A percentile compares a stretch with the other conserved stretches of the same genome.
Evolutionary conservation across 2,797 vertebrate genomes (phyloP).

Genomic region (Taenioides sp.): DNA sequence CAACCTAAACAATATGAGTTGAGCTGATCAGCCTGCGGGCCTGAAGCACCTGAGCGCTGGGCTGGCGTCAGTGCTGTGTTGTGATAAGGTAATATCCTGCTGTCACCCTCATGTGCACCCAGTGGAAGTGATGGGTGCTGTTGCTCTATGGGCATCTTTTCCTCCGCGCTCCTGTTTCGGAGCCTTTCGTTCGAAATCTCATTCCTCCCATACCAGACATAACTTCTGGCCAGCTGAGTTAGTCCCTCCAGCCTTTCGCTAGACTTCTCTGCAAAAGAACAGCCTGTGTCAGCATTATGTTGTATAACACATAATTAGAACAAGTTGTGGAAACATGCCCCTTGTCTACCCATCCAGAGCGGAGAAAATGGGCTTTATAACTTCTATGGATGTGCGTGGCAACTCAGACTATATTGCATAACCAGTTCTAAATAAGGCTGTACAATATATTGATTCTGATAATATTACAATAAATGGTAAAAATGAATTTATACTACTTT

Average conservation of each 20-base stretch:
- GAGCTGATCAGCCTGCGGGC: background rate
- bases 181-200: constrained; percentile 17
- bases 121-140: constrained; percentile 35
- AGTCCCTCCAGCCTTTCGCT: constrained; percentile 33
- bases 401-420: background rate
- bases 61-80: constrained; percentile 29
- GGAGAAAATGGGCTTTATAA: constrained; percentile 12
- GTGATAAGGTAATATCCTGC: constrained; percentile 37
- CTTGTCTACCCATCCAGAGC: constrained; percentile 36
- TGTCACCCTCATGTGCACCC: constrained; percentile 45
- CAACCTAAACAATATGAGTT: constrained; percentile 1
- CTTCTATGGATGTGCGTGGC: constrained; percentile 4
- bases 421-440: background rate
- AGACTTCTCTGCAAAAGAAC: constrained; percentile 45
- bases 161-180: constrained; percentile 19
- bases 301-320: constrained; percentile 65
- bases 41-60: background rate
- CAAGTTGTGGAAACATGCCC: constrained; percentile 57
- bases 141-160: constrained; percentile 14
- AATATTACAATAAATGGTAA: too few relatives aligned
- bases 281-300: constrained; percentile 56
- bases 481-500: too few relatives aligned
- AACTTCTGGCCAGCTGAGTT: constrained; percentile 61
- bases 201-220: constrained; percentile 65
- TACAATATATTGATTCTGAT: too few relatives aligned